Conservation (phyloP, 2,888 invertebrate genomes). For the Mythimna lalbum region DNA sequence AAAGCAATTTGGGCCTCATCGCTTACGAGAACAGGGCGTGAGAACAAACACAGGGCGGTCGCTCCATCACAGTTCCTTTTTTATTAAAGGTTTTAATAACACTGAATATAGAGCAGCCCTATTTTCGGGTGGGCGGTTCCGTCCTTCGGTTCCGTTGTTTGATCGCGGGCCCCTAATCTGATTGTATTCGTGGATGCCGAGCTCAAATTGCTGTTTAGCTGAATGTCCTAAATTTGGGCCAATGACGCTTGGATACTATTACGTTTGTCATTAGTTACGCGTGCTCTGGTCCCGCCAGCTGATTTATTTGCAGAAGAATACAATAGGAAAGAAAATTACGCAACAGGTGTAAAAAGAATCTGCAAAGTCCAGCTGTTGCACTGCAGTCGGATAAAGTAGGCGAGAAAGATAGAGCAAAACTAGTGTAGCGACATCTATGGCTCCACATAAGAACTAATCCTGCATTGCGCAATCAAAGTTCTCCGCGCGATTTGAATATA, state of each 20-base stretch:
- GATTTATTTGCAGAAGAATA: background rate
- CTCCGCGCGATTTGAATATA: no score
- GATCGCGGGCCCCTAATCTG: conserved; percentile 43
- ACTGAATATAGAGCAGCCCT: conserved; percentile 26
- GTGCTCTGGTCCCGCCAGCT: background rate
- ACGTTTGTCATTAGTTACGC: conserved; percentile 33
- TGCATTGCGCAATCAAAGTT: no score
- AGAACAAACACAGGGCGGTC: conserved; percentile 21
- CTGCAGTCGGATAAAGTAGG: no score
- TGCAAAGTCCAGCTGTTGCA: no score
- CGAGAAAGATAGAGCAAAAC: no score
- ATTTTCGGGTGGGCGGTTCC: conserved; percentile 29
- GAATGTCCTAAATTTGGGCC: conserved; percentile 43
- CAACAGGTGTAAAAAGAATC: no score
- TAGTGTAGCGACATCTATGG: no score
- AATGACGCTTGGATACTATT: conserved; percentile 19
- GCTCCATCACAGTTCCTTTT: conserved; percentile 8
- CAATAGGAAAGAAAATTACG: no score
- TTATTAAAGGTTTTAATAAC: conserved; percentile 32
- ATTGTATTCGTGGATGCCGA: conserved; percentile 47
- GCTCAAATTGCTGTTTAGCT: conserved; percentile 58
- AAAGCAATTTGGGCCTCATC: conserved; percentile 44
- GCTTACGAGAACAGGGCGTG: conserved; percentile 31
- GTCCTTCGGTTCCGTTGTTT: conserved; percentile 28
- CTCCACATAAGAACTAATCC: no score